phyloP scores from a whole-genome alignment of 2,113 vertebrate species.

The Hydropotes inermis region DNA sequence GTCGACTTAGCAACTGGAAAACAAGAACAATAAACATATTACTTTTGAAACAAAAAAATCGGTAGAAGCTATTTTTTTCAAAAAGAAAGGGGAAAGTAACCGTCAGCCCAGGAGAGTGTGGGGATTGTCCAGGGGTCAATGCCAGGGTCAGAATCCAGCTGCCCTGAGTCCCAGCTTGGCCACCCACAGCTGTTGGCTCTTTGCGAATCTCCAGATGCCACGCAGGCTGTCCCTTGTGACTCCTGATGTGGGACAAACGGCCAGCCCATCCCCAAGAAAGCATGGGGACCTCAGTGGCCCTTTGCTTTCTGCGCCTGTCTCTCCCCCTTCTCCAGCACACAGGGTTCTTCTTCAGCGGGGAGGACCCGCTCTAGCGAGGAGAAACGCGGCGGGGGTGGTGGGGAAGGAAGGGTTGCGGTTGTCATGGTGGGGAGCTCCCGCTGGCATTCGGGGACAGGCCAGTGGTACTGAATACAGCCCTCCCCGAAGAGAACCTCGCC shows the following conservation, averaged over 20 bases:
- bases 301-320: background rate
- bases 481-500: background rate
- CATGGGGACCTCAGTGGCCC: background rate
- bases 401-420: background rate
- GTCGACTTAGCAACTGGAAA: background rate
- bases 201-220: background rate
- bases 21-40: background rate
- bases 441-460: background rate
- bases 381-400: rapidly evolving
- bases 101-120: background rate
- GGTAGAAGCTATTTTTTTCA: background rate
- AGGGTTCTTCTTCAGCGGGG: background rate
- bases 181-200: background rate
- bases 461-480: background rate
- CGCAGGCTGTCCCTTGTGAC: background rate
- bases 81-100: background rate
- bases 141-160: background rate
- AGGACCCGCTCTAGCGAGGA: background rate
- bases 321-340: background rate
- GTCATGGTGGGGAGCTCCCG: background rate
- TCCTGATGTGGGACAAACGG: background rate
- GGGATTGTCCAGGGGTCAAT: background rate
- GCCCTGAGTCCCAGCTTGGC: background rate
- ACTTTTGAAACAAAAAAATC: background rate
- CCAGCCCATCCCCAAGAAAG: background rate